These are phyloP conservation scores for Rhynchotus rufescens DNA, from an alignment of 2,797 vertebrate genomes.

Conservation along the genomic window DNA sequence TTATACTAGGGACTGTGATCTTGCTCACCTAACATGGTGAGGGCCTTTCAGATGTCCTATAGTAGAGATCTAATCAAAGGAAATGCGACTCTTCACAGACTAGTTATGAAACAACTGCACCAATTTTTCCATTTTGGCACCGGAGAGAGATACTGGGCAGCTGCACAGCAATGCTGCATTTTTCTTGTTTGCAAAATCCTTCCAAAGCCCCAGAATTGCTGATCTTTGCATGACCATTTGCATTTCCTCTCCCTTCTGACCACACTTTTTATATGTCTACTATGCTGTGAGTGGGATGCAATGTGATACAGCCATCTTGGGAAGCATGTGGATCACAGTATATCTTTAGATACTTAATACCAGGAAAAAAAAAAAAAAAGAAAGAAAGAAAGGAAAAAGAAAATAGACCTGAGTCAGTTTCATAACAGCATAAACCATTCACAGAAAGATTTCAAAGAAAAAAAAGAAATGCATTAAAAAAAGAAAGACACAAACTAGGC, in stretches of 20 bases:
- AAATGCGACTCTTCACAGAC: background rate
- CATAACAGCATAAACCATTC: background rate
- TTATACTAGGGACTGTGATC: background rate
- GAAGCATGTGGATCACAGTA: background rate
- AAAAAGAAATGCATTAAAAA: background rate
- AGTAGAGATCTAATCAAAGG: background rate
- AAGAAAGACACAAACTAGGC: background rate
- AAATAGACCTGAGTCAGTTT: background rate
- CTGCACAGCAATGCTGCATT: background rate
- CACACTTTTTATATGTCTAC: background rate
- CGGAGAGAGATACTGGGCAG: background rate
- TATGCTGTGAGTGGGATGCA: background rate
- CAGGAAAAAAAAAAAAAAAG: background rate
- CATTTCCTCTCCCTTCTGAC: background rate
- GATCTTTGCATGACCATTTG: no score
- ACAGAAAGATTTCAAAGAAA: background rate
- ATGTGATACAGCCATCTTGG: fast-evolving
- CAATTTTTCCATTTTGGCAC: background rate
- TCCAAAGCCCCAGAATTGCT: background rate
- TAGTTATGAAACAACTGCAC: background rate
- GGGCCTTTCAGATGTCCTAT: background rate
- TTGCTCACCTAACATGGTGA: background rate
- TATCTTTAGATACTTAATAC: background rate
- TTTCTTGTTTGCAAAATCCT: background rate
- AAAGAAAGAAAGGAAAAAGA: background rate